Conservation (phyloP, 2,113 vertebrate species). For the Halcyon senegalensis region DNA sequence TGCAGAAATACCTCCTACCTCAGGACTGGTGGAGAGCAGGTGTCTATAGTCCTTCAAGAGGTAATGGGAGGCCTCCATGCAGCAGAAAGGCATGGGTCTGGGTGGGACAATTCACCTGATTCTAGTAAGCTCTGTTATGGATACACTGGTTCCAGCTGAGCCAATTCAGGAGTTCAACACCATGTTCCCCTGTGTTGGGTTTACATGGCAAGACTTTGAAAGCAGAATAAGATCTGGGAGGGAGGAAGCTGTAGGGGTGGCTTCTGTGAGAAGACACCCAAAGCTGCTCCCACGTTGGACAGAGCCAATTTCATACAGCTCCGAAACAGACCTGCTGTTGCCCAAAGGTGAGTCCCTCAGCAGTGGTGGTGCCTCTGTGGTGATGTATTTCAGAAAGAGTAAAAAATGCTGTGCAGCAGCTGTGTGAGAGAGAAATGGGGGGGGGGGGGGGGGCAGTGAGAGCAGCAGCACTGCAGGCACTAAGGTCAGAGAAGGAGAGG, state of each 20-base stretch:
- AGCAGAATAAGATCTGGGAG: background rate
- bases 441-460: background rate
- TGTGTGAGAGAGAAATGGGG: background rate
- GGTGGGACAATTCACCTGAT: background rate
- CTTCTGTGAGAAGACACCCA: background rate
- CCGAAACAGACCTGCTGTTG: background rate
- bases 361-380: background rate
- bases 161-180: background rate
- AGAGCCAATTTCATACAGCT: background rate
- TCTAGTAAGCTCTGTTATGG: background rate
- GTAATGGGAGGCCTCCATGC: background rate
- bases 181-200: background rate
- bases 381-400: background rate
- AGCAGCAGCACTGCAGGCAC: background rate
- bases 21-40: background rate
- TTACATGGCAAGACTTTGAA: background rate
- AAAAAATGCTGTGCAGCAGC: background rate
- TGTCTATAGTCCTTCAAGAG: background rate
- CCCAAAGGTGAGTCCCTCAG: background rate
- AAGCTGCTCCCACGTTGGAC: accelerated
- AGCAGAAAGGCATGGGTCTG: background rate
- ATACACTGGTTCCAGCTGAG: background rate
- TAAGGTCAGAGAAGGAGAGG: background rate
- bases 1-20: background rate
- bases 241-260: background rate